These are phyloP conservation scores for Raja brachyura DNA, from an alignment of 2,113 vertebrate species.

Conservation along the genomic window DNA sequence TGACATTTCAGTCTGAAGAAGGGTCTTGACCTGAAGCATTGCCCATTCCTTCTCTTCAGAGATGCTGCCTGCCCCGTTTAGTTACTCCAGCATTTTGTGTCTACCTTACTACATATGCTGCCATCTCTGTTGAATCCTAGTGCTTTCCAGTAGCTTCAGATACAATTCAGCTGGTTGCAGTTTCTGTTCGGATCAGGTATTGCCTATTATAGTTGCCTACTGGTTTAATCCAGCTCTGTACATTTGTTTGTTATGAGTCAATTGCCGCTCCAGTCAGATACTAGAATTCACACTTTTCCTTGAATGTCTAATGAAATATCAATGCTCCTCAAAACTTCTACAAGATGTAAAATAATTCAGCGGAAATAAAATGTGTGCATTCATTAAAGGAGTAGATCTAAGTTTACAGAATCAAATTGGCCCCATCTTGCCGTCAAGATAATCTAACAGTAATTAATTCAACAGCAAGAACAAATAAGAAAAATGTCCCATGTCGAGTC, in stretches of 20 bases:
- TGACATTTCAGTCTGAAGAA: too few species aligned
- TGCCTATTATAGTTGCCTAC: neutral
- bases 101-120: neutral
- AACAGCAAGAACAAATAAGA: neutral
- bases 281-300: neutral
- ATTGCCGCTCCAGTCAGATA: neutral
- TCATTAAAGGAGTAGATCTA: neutral
- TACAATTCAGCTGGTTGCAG: neutral
- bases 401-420: neutral
- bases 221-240: neutral
- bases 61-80: too few species aligned
- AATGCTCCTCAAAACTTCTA: neutral
- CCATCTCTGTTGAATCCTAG: neutral
- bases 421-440: neutral
- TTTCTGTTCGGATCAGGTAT: neutral
- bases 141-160: neutral
- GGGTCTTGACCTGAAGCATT: too few species aligned
- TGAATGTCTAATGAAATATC: neutral
- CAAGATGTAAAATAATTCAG: too few species aligned
- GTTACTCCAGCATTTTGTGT: too few species aligned
- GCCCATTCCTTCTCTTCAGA: too few species aligned
- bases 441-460: too few species aligned
- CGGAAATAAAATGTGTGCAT: neutral
- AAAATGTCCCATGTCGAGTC: neutral
- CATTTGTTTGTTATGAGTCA: neutral